Evolutionary conservation across 1,140 invertebrate species (phyloP).

Genomic region (Oedothorax gibbosus): DNA sequence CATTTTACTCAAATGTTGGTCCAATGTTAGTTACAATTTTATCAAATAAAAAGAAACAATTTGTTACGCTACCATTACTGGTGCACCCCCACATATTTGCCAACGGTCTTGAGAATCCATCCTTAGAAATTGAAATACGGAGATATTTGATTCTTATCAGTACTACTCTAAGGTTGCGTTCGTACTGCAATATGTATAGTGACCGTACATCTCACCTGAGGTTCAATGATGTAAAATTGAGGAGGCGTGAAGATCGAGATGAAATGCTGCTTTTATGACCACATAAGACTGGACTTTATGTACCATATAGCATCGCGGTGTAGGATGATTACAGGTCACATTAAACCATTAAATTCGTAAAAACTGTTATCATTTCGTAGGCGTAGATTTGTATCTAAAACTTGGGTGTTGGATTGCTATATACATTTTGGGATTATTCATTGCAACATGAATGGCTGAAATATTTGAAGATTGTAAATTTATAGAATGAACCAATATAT

Average conservation of each 20-base stretch:
- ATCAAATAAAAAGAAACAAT: too few species aligned
- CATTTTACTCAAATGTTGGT: too few species aligned
- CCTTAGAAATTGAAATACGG: too few species aligned
- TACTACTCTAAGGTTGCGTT: neutral
- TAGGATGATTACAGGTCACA: conserved; percentile 34
- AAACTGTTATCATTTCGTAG: neutral
- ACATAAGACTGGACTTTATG: conserved; percentile 22
- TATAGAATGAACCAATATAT: too few species aligned
- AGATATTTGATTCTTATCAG: conserved; percentile 19
- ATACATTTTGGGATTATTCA: too few species aligned
- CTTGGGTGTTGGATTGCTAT: too few species aligned
- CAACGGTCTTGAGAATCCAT: too few species aligned
- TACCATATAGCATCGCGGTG: conserved; percentile 3
- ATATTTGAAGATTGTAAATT: too few species aligned
- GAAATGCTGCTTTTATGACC: conserved; percentile 30
- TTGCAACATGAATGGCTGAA: too few species aligned
- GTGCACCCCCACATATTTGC: too few species aligned
- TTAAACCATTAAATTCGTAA: conserved; percentile 28
- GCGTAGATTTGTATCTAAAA: neutral
- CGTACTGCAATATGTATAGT: conserved; percentile 3
- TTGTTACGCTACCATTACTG: too few species aligned
- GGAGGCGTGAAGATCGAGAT: conserved; percentile 14
- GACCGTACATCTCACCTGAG: neutral
- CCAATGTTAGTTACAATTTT: too few species aligned
- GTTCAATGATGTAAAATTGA: conserved; percentile 11